Conservation (phyloP, 2,113 vertebrate species). For the Uropsilus gracilis region DNA sequence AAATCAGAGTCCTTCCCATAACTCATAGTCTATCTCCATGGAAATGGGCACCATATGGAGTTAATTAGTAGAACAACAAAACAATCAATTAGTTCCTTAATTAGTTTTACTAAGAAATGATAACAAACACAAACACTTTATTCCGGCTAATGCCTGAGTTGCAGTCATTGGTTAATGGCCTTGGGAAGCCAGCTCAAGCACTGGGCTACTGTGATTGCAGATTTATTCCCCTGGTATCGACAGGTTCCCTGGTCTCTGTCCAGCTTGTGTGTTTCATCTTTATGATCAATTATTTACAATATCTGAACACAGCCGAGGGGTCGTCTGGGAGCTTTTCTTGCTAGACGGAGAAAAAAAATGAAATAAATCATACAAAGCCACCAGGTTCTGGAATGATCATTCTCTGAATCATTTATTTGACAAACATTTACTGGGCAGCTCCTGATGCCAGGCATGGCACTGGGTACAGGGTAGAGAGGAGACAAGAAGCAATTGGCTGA, state of each 20-base stretch:
- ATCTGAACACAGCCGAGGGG: conserved; percentile 79
- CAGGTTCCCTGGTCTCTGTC: conserved; percentile 81
- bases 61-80: conserved; percentile 91
- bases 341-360: conserved; percentile 31
- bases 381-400: conserved; percentile 66
- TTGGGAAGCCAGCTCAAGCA: conserved; percentile 77
- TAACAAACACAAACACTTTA: conserved; percentile 89
- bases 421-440: conserved; percentile 71
- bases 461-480: neutral
- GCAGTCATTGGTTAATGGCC: conserved; percentile 84
- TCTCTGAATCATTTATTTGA: conserved; percentile 76
- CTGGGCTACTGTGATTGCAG: conserved; percentile 70
- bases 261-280: conserved; percentile 83
- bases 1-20: conserved; percentile 87
- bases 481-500: neutral
- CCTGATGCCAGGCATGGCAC: conserved; percentile 9
- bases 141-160: conserved; percentile 85
- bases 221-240: conserved; percentile 84
- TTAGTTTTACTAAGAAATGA: conserved; percentile 90
- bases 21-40: conserved; percentile 89
- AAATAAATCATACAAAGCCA: conserved; percentile 63
- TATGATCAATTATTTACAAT: conserved; percentile 88
- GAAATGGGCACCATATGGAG: conserved; percentile 91
- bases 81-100: conserved; percentile 92
- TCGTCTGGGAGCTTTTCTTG: conserved; percentile 81